These are phyloP conservation scores for Plecturocebus donacophilus DNA, from an alignment of 2,113 vertebrate genomes.

Conservation along the genomic window DNA sequence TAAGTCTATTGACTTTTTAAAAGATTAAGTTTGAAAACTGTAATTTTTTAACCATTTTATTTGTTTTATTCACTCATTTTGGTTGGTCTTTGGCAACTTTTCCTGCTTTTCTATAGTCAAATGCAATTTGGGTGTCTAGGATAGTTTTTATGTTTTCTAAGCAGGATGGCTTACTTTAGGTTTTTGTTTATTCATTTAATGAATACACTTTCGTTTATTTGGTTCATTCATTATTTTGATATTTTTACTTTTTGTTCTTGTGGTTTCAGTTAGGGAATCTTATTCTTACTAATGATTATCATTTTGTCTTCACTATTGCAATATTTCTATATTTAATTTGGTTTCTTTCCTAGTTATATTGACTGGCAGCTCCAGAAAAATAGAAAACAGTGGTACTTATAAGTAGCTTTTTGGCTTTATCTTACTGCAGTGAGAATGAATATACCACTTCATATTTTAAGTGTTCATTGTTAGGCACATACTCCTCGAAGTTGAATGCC, in stretches of 20 bases:
- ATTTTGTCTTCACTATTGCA: background rate
- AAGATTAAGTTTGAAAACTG: background rate
- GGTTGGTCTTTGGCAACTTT: background rate
- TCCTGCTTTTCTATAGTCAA: background rate
- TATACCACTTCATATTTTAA: background rate
- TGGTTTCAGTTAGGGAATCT: background rate
- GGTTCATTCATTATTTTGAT: background rate
- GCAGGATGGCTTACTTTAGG: background rate
- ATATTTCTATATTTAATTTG: slow-evolving; percentile 14
- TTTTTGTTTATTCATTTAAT: background rate
- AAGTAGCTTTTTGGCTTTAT: background rate
- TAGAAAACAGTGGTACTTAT: background rate
- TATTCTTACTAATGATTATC: background rate
- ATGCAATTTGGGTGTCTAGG: background rate
- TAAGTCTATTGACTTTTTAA: background rate
- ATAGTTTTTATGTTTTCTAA: background rate
- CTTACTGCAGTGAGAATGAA: background rate
- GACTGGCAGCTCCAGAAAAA: background rate
- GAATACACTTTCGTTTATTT: too few relatives aligned
- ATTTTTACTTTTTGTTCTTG: background rate
- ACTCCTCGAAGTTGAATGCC: background rate
- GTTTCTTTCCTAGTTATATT: background rate
- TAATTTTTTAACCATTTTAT: background rate
- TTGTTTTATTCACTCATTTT: background rate
- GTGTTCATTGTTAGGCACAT: background rate